Evolutionary conservation across 1,140 invertebrate species (phyloP).

Genomic region (Listronotus bonariensis): DNA sequence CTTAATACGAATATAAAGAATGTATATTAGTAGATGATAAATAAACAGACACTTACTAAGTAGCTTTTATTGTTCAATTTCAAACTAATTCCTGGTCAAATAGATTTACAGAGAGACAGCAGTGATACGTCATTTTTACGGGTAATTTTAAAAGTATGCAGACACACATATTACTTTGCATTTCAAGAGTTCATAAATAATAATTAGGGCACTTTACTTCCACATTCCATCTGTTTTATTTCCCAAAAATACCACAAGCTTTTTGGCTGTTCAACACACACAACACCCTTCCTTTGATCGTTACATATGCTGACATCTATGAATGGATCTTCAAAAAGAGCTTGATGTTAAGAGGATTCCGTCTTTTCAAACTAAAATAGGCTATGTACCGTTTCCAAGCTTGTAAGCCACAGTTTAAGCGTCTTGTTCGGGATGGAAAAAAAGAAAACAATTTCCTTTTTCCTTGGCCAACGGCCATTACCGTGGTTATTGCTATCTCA

Average conservation of each 20-base stretch:
- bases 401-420: too few species aligned
- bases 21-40: conserved; percentile 8
- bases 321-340: background rate
- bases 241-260: conserved; percentile 15
- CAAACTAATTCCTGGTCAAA: conserved; percentile 7
- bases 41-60: conserved; percentile 20
- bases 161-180: conserved; percentile 4
- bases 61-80: conserved; percentile 15
- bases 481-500: too few species aligned
- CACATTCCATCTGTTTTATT: conserved; percentile 25
- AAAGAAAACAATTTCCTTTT: too few species aligned
- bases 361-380: too few species aligned
- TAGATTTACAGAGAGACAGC: background rate
- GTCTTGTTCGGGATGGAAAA: too few species aligned
- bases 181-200: conserved; percentile 27
- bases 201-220: conserved; percentile 35
- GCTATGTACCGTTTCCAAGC: too few species aligned
- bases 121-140: background rate
- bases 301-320: conserved; percentile 8
- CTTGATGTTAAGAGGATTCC: background rate
- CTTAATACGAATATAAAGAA: conserved; percentile 9
- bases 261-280: background rate
- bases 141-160: conserved; percentile 3
- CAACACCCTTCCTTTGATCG: conserved; percentile 22
- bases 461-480: too few species aligned